Percentiles rank a stretch among this genome's conserved stretches.
Conservation (phyloP, 2,113 vertebrate genomes). For the Labeo rohita region DNA sequence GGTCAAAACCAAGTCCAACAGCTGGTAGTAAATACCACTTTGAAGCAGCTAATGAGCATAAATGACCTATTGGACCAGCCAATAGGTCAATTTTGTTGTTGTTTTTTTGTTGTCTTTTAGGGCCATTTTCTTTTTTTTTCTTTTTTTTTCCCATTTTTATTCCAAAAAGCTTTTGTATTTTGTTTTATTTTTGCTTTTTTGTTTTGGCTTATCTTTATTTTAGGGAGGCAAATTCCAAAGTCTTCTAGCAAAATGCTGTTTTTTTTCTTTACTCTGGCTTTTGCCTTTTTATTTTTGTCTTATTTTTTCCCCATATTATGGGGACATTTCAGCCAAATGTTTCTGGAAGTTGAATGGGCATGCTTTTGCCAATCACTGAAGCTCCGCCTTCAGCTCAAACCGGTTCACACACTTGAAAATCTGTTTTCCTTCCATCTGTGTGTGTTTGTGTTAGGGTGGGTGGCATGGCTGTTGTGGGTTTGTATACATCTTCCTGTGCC, state of each 20-base stretch:
- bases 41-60: not conserved
- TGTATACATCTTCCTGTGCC: conserved; percentile 38
- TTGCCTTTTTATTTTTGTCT: not conserved
- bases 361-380: conserved; percentile 1
- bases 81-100: too few relatives aligned
- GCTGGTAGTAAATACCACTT: not conserved
- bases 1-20: not conserved
- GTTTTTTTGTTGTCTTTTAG: not conserved
- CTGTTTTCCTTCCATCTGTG: conserved; percentile 15
- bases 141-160: too few relatives aligned
- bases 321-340: not conserved
- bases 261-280: not conserved
- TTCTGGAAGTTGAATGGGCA: not conserved
- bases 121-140: too few relatives aligned
- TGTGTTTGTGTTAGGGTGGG: conserved; percentile 43
- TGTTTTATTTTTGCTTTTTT: not conserved
- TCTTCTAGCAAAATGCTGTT: not conserved
- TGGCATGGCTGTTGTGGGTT: conserved; percentile 31
- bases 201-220: not conserved
- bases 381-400: not conserved
- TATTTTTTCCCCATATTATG: not conserved
- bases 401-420: not conserved
- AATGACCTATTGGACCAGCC: not conserved
- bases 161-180: not conserved
- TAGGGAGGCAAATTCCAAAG: too few relatives aligned